phyloP scores from a whole-genome alignment of 2,113 vertebrate species.

The Scophthalmus maximus region DNA sequence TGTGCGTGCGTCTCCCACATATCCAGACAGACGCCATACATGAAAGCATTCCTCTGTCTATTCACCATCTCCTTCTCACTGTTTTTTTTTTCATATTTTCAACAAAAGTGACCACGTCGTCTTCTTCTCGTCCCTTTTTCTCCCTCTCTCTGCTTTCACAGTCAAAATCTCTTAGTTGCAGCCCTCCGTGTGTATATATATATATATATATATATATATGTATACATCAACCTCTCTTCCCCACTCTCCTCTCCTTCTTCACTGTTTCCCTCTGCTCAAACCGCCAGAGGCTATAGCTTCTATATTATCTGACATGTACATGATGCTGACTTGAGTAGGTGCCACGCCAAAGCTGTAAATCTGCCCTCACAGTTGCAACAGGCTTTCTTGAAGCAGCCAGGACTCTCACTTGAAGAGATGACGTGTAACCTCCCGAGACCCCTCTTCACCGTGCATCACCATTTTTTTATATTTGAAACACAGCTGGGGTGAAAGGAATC shows the following conservation, averaged over 20 bases:
- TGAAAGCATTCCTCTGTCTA: conserved; percentile 26
- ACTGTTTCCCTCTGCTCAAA: neutral
- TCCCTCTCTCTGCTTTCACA: neutral
- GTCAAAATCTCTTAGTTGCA: neutral
- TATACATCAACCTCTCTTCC: conserved; percentile 12
- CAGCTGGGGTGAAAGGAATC: no score
- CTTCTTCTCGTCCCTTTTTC: neutral
- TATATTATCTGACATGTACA: neutral
- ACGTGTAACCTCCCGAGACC: neutral
- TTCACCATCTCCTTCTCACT: conserved; percentile 3
- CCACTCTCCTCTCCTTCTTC: conserved; percentile 6
- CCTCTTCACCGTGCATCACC: no score
- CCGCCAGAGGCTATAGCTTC: neutral
- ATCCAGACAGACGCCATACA: conserved; percentile 42
- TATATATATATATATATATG: no score
- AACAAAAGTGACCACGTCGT: neutral
- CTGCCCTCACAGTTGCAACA: neutral
- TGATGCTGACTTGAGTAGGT: neutral
- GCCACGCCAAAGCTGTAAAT: neutral
- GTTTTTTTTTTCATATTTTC: neutral
- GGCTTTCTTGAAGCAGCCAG: neutral
- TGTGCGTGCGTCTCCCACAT: conserved; percentile 44
- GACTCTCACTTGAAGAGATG: neutral
- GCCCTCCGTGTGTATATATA: no score
- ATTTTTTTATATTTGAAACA: no score